Conservation (phyloP, 2,113 vertebrate genomes). For the Zosterops japonicus region DNA sequence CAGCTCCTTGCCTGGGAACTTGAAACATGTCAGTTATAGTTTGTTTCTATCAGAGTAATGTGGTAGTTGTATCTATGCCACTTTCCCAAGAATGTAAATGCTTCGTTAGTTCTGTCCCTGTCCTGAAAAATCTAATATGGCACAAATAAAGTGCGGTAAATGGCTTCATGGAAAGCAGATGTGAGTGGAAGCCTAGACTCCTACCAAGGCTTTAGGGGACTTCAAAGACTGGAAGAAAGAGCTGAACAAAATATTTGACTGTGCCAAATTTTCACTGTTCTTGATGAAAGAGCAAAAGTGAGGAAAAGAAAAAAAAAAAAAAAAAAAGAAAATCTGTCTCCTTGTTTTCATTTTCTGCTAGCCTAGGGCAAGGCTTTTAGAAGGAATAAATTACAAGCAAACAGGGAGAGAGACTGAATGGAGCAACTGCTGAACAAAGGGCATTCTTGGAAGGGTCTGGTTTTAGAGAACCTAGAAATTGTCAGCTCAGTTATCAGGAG, state of each 20-base stretch:
- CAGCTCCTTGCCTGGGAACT: background rate
- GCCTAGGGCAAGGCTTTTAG: constrained; percentile 67
- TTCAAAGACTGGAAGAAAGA: constrained; percentile 68
- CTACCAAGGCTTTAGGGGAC: constrained; percentile 57
- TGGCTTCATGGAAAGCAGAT: constrained; percentile 74
- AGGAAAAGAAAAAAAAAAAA: background rate
- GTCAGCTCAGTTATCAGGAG: constrained; percentile 54
- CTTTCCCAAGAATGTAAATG: constrained; percentile 62
- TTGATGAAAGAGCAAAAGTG: constrained; percentile 71
- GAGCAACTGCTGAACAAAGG: constrained; percentile 59
- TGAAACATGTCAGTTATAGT: background rate
- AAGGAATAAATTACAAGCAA: constrained; percentile 70
- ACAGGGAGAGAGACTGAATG: constrained; percentile 56
- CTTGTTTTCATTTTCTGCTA: constrained; percentile 71
- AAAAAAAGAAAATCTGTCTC: constrained; percentile 18
- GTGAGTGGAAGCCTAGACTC: constrained; percentile 62
- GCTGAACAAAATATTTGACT: constrained; percentile 66
- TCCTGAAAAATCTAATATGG: constrained; percentile 68
- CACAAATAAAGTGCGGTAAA: constrained; percentile 68
- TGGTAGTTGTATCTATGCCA: constrained; percentile 40
- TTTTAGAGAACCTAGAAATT: constrained; percentile 48
- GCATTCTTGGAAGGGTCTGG: constrained; percentile 62
- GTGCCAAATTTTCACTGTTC: constrained; percentile 70
- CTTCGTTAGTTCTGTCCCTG: constrained; percentile 60
- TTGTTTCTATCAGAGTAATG: constrained; percentile 51